Evolutionary conservation across 2,113 vertebrate species (phyloP), one percentile per base, ranked within the genome.

Genomic region (Ceratotherium simum): DNA sequence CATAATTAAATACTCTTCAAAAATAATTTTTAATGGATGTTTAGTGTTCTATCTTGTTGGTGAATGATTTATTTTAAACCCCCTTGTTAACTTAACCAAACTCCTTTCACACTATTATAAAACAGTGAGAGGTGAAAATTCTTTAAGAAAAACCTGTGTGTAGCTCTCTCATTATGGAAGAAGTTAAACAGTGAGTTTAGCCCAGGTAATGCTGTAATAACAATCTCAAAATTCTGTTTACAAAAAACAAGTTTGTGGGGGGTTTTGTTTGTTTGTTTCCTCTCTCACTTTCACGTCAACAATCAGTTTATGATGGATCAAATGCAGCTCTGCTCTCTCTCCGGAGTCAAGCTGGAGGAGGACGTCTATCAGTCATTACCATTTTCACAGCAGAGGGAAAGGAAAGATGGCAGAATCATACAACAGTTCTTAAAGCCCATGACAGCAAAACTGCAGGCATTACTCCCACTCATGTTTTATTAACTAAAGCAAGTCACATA

Each of bases 1-100:
- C 23, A 87, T 83, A 92, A 96, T 94, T 75, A 85, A 79, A 58
- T 72, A 90, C 64, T 69, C 46, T 80, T 91, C 70, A 67, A 90
- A 85, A 21, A 94, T 51, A 64, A 79, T 54, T 88, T 86, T 85
- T 84, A 88, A 76, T 88, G 23, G 91, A 62, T 87, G 13, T 51
- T 82, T 87, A 64, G 21, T 87, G 12, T 39, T 97, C 33, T 89
- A 60, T 14, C 54, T 29, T 92, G 6, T n/a, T 79, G 67, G 51
- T 86, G 5, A 95, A 82, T 51, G 25, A 58, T 73, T 84, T 70
- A 92, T 70, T 94, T 95, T 56, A 29, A 93, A 95, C 87, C 56
- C 8, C 58, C 51, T 75, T 84, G 9, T 79, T 90, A 84, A 92
- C 33, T 80, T 79, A 84, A 79, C 29, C 33, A 93, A 94, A 76